Evolutionary conservation across 2,797 vertebrate genomes (phyloP).

Genomic region (Sebastes taczanowskii): DNA sequence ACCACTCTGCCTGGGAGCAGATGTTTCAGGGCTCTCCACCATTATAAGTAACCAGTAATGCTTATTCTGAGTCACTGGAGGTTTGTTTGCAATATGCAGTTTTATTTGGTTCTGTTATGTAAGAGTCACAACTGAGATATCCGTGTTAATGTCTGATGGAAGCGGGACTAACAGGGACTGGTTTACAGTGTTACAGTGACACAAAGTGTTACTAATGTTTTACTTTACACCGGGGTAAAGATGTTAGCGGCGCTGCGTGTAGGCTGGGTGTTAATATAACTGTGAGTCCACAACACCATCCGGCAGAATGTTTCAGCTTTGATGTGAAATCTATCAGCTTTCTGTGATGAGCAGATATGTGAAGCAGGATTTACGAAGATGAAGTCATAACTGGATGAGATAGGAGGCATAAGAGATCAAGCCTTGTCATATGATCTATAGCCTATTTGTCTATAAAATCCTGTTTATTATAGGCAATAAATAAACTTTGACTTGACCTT

Average conservation of each 20-base stretch:
- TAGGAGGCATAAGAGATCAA: neutral
- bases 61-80: neutral
- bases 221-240: slow-evolving; percentile 31
- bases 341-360: neutral
- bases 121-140: neutral
- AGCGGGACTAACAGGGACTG: neutral
- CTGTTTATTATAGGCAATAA: neutral
- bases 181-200: neutral
- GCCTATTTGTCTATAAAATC: neutral
- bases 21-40: neutral
- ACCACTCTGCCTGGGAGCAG: neutral
- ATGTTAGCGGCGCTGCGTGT: slow-evolving; percentile 42
- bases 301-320: neutral
- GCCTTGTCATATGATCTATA: neutral
- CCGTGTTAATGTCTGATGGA: neutral
- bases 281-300: slow-evolving; percentile 4
- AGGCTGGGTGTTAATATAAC: slow-evolving; percentile 58
- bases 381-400: neutral
- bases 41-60: neutral
- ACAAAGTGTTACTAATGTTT: slow-evolving; percentile 37
- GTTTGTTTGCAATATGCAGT: neutral
- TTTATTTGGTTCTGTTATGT: neutral
- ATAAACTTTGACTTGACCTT: neutral
- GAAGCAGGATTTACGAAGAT: neutral
- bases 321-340: slow-evolving; percentile 1